These are phyloP conservation scores for Zaprionus vittiger DNA, from an alignment of 1,140 invertebrate genomes.

Conservation along the genomic window DNA sequence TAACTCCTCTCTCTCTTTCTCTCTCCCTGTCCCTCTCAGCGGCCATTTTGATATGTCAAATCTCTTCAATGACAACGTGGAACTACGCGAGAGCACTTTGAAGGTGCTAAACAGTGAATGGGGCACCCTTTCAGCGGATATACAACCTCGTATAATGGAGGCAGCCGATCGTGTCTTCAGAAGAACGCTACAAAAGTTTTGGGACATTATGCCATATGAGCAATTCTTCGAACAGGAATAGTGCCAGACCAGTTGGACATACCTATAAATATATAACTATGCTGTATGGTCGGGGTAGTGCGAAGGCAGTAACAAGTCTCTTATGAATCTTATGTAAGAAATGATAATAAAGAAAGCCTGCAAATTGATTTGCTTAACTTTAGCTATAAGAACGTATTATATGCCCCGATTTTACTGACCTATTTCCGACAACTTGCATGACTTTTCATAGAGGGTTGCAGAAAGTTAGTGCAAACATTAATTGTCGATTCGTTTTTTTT, in stretches of 20 bases:
- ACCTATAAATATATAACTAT: neutral
- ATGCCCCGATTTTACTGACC: neutral
- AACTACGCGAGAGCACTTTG: constrained; percentile 59
- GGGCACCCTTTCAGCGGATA: constrained; percentile 39
- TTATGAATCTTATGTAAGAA: neutral
- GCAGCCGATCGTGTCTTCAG: constrained; percentile 36
- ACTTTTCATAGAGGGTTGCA: neutral
- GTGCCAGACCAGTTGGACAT: neutral
- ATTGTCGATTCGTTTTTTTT: constrained; percentile 1
- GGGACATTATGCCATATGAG: constrained; percentile 57
- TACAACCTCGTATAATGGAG: constrained; percentile 59
- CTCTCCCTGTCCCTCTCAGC: constrained; percentile 21
- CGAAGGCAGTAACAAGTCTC: neutral
- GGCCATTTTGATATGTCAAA: constrained; percentile 57
- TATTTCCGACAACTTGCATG: neutral
- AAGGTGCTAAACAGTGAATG: constrained; percentile 59
- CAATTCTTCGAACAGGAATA: constrained; percentile 45
- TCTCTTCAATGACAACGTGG: constrained; percentile 54
- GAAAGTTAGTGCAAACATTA: neutral
- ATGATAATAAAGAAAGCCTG: neutral
- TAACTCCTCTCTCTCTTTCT: neutral
- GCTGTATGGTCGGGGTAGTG: neutral
- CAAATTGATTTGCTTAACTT: neutral
- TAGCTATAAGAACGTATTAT: neutral
- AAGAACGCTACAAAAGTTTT: constrained; percentile 39